phyloP scores from a whole-genome alignment of 2,797 vertebrate species.

The Leptodactylus fallax region DNA sequence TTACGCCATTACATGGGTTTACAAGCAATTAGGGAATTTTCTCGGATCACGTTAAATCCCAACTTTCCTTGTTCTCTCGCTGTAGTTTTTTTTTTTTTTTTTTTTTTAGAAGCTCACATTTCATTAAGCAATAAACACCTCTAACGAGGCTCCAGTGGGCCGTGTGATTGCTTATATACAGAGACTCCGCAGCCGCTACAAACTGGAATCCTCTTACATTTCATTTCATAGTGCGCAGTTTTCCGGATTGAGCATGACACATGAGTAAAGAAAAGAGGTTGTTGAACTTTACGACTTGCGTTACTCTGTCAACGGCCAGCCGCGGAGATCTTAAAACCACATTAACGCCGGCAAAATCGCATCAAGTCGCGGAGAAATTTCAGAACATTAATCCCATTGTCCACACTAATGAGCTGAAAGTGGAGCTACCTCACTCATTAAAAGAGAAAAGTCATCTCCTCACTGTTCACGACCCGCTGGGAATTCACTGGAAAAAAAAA shows the following conservation, averaged over 20 bases:
- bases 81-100: background rate
- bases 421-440: background rate
- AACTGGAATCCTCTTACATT: constrained; percentile 33
- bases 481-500: background rate
- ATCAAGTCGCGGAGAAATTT: constrained; percentile 21
- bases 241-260: constrained; percentile 13
- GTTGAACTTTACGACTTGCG: constrained; percentile 2
- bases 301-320: background rate
- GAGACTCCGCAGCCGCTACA: background rate
- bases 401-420: constrained; percentile 19
- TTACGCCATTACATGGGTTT: background rate
- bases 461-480: background rate
- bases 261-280: background rate
- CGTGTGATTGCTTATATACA: constrained; percentile 27
- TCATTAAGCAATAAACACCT: constrained; percentile 59
- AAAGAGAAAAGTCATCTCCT: background rate
- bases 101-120: constrained; percentile 27
- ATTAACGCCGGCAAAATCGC: background rate
- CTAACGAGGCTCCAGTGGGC: constrained; percentile 59
- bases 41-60: background rate
- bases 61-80: background rate
- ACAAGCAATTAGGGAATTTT: constrained; percentile 20
- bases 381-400: constrained; percentile 16
- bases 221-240: constrained; percentile 18
- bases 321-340: constrained; percentile 10